phyloP scores from a whole-genome alignment of 2,888 invertebrate species.

The Tipula helvola region DNA sequence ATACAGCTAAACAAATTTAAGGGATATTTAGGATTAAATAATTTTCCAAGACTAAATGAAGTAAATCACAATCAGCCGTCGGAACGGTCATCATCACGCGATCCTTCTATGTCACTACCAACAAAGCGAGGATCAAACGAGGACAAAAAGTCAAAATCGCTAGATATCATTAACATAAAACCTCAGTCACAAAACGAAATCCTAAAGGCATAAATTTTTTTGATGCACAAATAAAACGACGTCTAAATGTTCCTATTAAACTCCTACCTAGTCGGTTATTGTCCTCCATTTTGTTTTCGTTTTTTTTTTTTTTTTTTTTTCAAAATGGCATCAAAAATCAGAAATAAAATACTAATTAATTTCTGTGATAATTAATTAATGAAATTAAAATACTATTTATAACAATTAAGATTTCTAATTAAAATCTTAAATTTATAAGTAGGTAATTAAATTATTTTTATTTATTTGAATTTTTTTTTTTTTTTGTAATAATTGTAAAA shows the following conservation, averaged over 20 bases:
- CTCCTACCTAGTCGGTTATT: neutral
- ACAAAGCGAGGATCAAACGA: neutral
- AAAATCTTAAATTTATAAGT: neutral
- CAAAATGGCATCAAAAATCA: neutral
- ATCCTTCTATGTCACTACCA: neutral
- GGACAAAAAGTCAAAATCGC: neutral
- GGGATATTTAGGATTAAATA: conserved; percentile 63
- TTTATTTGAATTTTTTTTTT: neutral
- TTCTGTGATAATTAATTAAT: neutral
- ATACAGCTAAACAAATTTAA: conserved; percentile 51
- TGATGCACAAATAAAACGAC: neutral
- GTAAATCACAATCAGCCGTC: conserved; percentile 19
- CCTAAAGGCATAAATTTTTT: neutral
- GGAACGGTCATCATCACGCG: neutral
- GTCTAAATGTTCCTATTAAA: neutral
- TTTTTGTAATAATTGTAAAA: neutral
- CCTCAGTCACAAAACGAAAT: neutral
- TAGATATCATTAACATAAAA: neutral
- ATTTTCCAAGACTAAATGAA: conserved; percentile 26
- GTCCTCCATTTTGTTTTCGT: neutral
- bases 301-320: neutral
- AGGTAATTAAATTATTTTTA: neutral
- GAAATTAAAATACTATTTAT: neutral
- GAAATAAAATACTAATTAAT: neutral
- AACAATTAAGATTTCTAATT: neutral